These are phyloP conservation scores for Oophaga sylvatica DNA, from an alignment of 2,797 vertebrate genomes.

Conservation along the genomic window DNA sequence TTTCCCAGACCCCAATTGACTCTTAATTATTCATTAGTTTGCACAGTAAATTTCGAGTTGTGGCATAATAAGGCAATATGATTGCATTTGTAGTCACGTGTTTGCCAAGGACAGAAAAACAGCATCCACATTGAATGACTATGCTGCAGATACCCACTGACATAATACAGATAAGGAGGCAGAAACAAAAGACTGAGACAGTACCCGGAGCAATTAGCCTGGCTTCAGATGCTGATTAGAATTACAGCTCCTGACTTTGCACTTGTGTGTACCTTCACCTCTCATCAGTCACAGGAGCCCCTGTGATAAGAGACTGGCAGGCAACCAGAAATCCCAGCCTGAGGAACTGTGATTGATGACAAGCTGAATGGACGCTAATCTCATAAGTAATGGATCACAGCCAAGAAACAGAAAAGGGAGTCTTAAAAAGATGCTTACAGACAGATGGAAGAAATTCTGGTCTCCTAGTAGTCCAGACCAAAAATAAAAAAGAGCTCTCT, in stretches of 20 bases:
- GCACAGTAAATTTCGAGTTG: constrained; percentile 16
- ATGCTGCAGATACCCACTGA: constrained; percentile 30
- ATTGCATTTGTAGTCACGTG: constrained; percentile 16
- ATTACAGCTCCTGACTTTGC: constrained; percentile 55
- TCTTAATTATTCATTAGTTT: neutral
- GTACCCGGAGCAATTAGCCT: constrained; percentile 39
- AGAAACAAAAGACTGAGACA: constrained; percentile 33
- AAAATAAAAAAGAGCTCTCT: neutral
- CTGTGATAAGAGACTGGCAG: constrained; percentile 62
- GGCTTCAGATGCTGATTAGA: constrained; percentile 24
- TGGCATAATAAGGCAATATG: constrained; percentile 33
- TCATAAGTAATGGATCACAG: constrained; percentile 57
- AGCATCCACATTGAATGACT: neutral
- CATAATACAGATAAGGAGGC: constrained; percentile 54
- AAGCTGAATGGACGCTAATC: constrained; percentile 58
- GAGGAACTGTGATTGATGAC: constrained; percentile 55
- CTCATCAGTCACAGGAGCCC: constrained; percentile 58
- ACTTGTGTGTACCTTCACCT: constrained; percentile 55
- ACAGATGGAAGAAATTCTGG: constrained; percentile 45
- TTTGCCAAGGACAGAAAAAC: constrained; percentile 32
- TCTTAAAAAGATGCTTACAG: constrained; percentile 41
- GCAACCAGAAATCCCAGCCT: constrained; percentile 53
- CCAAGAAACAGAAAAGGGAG: constrained; percentile 37
- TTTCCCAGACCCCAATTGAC: constrained; percentile 17
- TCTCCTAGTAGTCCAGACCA: neutral